A percentile compares a stretch with the other conserved stretches of the same genome.
Evolutionary conservation across 1,140 invertebrate species (phyloP).

Genomic region (Odontomachus brunneus): DNA sequence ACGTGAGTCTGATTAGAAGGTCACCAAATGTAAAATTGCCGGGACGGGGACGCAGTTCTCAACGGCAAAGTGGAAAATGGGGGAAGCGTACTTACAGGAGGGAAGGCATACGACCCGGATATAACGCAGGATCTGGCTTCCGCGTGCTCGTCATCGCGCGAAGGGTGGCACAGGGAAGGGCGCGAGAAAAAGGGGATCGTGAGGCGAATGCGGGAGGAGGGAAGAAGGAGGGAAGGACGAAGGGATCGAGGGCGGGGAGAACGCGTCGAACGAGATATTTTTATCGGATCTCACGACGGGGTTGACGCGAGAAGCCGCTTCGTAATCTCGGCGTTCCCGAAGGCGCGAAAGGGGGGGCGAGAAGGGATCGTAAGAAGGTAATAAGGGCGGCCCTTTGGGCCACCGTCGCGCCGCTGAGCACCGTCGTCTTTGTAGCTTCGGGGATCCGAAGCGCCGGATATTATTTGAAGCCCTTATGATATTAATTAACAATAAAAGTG

Average conservation of each 20-base stretch:
- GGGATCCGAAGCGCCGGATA: background rate
- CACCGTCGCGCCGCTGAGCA: conserved; percentile 10
- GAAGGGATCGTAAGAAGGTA: conserved; percentile 52
- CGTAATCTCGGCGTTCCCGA: conserved; percentile 49
- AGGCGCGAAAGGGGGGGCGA: conserved; percentile 41
- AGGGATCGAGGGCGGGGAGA: background rate
- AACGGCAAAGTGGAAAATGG: background rate
- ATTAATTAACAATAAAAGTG: conserved; percentile 39
- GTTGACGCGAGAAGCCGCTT: conserved; percentile 13
- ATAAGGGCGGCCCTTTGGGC: conserved; percentile 34
- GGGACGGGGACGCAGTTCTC: background rate
- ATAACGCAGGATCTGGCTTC: conserved; percentile 45
- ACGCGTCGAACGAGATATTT: conserved; percentile 46
- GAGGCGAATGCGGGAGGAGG: too few relatives aligned
- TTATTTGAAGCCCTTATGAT: conserved; percentile 18
- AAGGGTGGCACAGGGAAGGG: background rate
- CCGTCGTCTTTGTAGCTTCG: conserved; percentile 21
- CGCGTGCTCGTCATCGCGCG: conserved; percentile 6
- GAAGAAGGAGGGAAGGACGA: background rate
- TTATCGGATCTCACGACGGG: conserved; percentile 52
- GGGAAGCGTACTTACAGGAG: conserved; percentile 10
- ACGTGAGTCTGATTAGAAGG: conserved; percentile 13
- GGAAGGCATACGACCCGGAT: conserved; percentile 34
- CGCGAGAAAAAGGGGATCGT: background rate
- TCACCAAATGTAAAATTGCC: conserved; percentile 14